Evolutionary conservation across 2,888 invertebrate genomes (phyloP).

Genomic region (Microplitis deprimator): DNA sequence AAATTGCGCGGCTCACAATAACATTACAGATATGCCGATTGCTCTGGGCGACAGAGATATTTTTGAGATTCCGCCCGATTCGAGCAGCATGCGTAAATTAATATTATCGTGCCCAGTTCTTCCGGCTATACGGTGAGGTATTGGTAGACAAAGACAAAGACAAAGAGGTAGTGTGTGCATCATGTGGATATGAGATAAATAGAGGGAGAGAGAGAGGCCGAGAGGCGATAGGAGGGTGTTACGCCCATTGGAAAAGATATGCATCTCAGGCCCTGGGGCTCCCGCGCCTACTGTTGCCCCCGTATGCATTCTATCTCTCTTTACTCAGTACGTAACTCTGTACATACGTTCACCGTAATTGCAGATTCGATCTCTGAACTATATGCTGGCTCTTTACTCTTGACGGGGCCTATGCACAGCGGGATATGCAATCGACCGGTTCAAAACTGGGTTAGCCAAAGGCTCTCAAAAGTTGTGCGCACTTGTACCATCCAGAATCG

Average conservation of each 20-base stretch:
- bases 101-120: constrained; percentile 48
- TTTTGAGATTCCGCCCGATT: constrained; percentile 47
- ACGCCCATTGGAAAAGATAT: constrained; percentile 53
- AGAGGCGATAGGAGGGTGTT: constrained; percentile 41
- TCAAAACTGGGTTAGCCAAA: constrained; percentile 46
- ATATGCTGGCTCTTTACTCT: constrained; percentile 22
- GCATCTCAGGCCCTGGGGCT: constrained; percentile 48
- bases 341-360: constrained; percentile 47
- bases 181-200: constrained; percentile 29
- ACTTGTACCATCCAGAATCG: constrained; percentile 14
- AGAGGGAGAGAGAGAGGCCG: constrained; percentile 24
- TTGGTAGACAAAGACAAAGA: constrained; percentile 4
- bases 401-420: background rate
- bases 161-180: constrained; percentile 16
- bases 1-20: constrained; percentile 9
- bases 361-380: constrained; percentile 43
- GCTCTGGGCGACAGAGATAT: constrained; percentile 39
- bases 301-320: constrained; percentile 44
- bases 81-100: constrained; percentile 50
- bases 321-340: constrained; percentile 8
- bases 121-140: constrained; percentile 30
- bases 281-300: constrained; percentile 52
- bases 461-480: constrained; percentile 20
- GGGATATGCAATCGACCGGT: constrained; percentile 42
- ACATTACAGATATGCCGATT: constrained; percentile 14